A percentile compares a stretch with the other conserved stretches of the same genome.
Conservation (phyloP, 1,140 invertebrate species). For the Saxidomus purpurata region DNA sequence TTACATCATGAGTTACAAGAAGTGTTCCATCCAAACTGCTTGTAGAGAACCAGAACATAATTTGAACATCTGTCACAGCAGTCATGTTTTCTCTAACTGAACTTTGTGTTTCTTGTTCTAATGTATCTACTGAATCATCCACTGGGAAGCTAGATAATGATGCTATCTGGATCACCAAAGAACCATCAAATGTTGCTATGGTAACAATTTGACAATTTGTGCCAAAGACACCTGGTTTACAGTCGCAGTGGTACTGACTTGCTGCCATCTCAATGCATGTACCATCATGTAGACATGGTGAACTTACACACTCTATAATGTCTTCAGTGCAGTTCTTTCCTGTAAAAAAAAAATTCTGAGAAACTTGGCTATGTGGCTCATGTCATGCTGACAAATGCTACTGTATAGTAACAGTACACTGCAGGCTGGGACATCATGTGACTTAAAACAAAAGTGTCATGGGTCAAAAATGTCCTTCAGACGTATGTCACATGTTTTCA, state of each 20-base stretch:
- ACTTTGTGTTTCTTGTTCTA: background rate
- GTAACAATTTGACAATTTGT: constrained; percentile 84
- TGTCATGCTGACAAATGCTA: too few relatives aligned
- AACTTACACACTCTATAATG: constrained; percentile 93
- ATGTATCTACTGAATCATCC: background rate
- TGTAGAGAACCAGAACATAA: constrained; percentile 45
- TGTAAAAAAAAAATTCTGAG: constrained; percentile 87
- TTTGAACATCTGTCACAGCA: background rate
- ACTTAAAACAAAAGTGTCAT: too few relatives aligned
- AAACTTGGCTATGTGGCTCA: too few relatives aligned
- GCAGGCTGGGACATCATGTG: too few relatives aligned
- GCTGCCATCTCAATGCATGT: constrained; percentile 72
- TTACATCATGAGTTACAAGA: constrained; percentile 40
- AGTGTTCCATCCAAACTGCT: constrained; percentile 41
- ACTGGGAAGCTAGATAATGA: background rate
- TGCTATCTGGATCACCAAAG: background rate
- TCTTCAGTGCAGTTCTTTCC: constrained; percentile 93
- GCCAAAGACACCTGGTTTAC: constrained; percentile 94
- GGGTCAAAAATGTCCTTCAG: too few relatives aligned
- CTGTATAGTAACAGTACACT: too few relatives aligned
- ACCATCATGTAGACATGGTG: constrained; percentile 93
- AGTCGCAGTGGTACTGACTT: constrained; percentile 92
- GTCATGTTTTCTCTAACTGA: background rate
- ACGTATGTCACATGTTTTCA: too few relatives aligned
- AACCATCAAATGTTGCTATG: constrained; percentile 60